Conservation (phyloP, 2,888 invertebrate species). For the Clusia tigrina region DNA sequence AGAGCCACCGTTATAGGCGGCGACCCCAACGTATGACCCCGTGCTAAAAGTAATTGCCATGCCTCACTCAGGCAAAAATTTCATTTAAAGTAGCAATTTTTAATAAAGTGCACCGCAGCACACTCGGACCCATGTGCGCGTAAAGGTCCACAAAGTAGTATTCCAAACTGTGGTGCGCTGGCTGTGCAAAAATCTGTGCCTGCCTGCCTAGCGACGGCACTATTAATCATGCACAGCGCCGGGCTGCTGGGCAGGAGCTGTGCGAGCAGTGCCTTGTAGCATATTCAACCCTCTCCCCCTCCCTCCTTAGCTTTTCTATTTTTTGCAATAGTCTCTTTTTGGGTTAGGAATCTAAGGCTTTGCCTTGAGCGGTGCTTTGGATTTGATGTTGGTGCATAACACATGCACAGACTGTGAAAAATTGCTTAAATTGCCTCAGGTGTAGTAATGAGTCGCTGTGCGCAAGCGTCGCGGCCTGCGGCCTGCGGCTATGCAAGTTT, state of each 20-base stretch:
- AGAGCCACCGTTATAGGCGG: slow-evolving; percentile 17
- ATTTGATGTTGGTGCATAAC: background rate
- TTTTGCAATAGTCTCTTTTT: background rate
- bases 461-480: background rate
- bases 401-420: slow-evolving; percentile 1
- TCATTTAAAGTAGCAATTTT: slow-evolving; percentile 10
- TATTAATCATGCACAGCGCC: slow-evolving; percentile 11
- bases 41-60: slow-evolving; percentile 23
- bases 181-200: slow-evolving; percentile 4
- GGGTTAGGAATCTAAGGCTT: background rate
- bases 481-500: background rate
- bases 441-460: background rate
- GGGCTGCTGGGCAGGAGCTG: background rate
- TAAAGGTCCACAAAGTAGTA: background rate
- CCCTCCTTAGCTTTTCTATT: too few species aligned
- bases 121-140: background rate
- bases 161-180: background rate
- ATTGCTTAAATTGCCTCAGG: slow-evolving; percentile 3
- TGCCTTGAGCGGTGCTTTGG: background rate
- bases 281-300: background rate
- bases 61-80: background rate
- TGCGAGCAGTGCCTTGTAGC: background rate
- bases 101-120: background rate
- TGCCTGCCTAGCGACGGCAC: background rate
- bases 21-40: slow-evolving; percentile 24